phyloP scores from a whole-genome alignment of 2,113 vertebrate genomes.

The Haplotaxodon microlepis region DNA sequence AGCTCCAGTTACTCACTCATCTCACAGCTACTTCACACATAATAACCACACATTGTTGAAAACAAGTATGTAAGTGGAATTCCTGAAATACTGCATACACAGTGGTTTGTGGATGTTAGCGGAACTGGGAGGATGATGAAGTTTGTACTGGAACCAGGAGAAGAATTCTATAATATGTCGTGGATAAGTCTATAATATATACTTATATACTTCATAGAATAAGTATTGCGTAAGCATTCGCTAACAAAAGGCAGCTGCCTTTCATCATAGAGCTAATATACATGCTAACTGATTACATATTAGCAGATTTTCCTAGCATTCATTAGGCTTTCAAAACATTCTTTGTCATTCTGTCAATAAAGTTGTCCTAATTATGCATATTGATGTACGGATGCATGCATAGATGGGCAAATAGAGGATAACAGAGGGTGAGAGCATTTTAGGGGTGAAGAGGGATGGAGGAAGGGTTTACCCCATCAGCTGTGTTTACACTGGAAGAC shows the following conservation, averaged over 20 bases:
- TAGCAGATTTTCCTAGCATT: not conserved
- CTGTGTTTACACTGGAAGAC: constrained; percentile 45
- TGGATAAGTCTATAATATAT: not conserved
- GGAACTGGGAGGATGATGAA: not conserved
- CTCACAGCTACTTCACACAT: not conserved
- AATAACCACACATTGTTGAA: not conserved
- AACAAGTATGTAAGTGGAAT: not conserved
- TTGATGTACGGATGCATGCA: not conserved
- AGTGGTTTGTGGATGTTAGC: not conserved
- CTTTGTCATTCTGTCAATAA: not conserved
- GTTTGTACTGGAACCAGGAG: not conserved
- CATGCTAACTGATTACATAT: not conserved
- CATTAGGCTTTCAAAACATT: not conserved
- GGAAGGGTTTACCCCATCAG: constrained; percentile 17
- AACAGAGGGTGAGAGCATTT: not conserved
- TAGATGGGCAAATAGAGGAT: not conserved
- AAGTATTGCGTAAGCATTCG: rapidly evolving
- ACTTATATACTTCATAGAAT: not conserved
- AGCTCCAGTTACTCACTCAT: not conserved
- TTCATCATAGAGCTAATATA: not conserved
- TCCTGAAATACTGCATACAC: rapidly evolving
- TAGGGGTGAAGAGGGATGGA: not conserved
- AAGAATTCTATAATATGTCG: not conserved
- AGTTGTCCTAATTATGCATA: not conserved
- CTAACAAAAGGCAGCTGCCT: not conserved